Conservation (phyloP, 2,888 invertebrate species). For the Scaptomyza cyrtandrae region DNA sequence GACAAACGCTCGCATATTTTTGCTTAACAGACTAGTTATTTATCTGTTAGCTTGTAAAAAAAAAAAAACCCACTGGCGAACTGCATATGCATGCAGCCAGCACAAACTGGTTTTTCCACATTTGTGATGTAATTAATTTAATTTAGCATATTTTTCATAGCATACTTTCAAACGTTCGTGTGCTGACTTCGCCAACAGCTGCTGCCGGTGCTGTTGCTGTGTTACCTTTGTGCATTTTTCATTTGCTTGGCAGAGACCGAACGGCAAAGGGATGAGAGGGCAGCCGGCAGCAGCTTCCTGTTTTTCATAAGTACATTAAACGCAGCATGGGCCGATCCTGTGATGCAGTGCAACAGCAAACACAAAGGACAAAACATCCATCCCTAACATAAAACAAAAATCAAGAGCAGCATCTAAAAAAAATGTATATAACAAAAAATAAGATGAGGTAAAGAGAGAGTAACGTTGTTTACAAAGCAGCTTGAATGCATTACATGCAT, state of each 20-base stretch:
- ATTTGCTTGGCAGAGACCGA: constrained; percentile 19
- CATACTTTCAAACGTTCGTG: constrained; percentile 21
- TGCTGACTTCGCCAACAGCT: constrained; percentile 8
- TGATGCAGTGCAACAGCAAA: constrained; percentile 43
- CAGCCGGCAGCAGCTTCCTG: constrained; percentile 38
- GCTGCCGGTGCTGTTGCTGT: constrained; percentile 9
- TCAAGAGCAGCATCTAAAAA: constrained; percentile 17
- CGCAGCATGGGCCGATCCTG: constrained; percentile 54
- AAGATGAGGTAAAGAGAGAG: constrained; percentile 10
- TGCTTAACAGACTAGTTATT: constrained; percentile 29
- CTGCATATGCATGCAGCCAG: constrained; percentile 15
- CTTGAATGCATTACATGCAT: constrained; percentile 50
- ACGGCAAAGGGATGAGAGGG: neutral
- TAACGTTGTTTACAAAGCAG: constrained; percentile 48
- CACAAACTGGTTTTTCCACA: constrained; percentile 18
- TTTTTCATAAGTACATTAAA: constrained; percentile 62
- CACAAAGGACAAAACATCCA: constrained; percentile 44
- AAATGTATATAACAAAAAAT: neutral
- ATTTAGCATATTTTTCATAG: constrained; percentile 47
- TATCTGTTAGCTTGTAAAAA: constrained; percentile 17
- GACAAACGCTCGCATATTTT: constrained; percentile 36
- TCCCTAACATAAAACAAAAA: constrained; percentile 15
- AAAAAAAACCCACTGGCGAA: constrained; percentile 19
- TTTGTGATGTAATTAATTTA: constrained; percentile 59
- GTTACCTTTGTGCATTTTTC: constrained; percentile 52